Base-by-base conservation (phyloP, 2,888 invertebrate genomes). In the Amblyjoppa proteus region DNA sequence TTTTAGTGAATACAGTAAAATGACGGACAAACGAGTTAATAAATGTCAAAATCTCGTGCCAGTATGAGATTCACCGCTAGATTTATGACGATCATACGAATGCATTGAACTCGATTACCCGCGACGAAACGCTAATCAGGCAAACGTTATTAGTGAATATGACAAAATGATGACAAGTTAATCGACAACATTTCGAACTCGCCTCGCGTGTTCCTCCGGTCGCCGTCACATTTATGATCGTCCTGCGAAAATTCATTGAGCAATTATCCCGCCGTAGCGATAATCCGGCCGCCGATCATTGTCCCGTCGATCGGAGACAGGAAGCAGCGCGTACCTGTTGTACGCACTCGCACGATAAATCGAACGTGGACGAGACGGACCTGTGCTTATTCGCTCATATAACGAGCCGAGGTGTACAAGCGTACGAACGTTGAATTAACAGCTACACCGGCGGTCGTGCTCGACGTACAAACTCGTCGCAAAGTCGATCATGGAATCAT, bases 401-500 rank as follows among this genome's bases (percentile, higher is more conserved):
- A 71, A 76, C 70, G 61, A 61, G 49, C 64, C 64, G 64, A 64
- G 34, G 64, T 64, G 34, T 31, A 64, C 16, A 28, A 31, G 34
- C 31, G 31, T n/a, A 58, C 58, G 58, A 25, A 58, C 58, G 58
- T 58, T 58, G 58, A 58, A 28, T 58, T 31, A 64, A 64, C 64
- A 64, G 64, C 64, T 34, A 64, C 6, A 64, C 6, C n/a, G 31
- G 58, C 28, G 58, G 41, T 38, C 82, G 73, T 78, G 66, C 75
- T 79, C 64, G 70, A 80, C 64, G 80, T 84, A 79, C 74, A 56
- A 56, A 75, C 53, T 51, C 80, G 71, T 49, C 45, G 76, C 61
- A 76, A 76, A 84, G 77, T 78, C 68, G 68, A 78, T 79, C 56
- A 34, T 69, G 73, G 77, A 73, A 78, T 74, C 66, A 34, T 69